Evolutionary conservation across 2,797 vertebrate species (phyloP).

Genomic region (Acestrorhynchus altus): DNA sequence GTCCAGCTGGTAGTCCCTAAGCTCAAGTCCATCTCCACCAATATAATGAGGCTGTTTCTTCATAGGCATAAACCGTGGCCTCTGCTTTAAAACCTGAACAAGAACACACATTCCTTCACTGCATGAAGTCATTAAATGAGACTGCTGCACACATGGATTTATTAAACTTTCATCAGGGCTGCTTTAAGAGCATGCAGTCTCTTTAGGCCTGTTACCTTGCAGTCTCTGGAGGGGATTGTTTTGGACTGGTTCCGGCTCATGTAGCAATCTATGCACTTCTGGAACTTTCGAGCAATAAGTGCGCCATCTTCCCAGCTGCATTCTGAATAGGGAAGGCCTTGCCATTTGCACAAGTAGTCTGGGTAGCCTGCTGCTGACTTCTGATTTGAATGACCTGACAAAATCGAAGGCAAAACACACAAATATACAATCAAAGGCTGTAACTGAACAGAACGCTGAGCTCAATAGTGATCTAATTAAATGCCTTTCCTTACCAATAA

Average conservation of each 20-base stretch:
- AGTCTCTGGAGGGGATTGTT: conserved; percentile 93
- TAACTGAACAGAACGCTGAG: background rate
- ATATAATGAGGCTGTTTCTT: conserved; percentile 95
- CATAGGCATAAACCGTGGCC: conserved; percentile 93
- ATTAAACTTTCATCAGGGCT: background rate
- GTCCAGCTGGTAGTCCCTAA: conserved; percentile 96
- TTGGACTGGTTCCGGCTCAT: conserved; percentile 95
- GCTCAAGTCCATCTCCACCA: conserved; percentile 89
- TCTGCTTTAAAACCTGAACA: conserved; percentile 90
- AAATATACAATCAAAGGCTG: background rate
- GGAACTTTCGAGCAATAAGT: conserved; percentile 93
- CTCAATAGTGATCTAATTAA: background rate
- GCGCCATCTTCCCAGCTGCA: conserved; percentile 99
- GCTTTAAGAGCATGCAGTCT: background rate
- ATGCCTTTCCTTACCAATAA: conserved; percentile 84
- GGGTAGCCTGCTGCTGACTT: conserved; percentile 96
- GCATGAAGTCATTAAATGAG: conserved; percentile 25
- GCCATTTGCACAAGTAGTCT: conserved; percentile 99
- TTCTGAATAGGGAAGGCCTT: conserved; percentile 94
- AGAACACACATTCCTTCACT: conserved; percentile 16
- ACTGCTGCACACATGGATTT: background rate
- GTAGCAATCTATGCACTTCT: conserved; percentile 92
- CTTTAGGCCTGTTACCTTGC: conserved; percentile 83
- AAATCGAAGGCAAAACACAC: background rate
- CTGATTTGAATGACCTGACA: conserved; percentile 95